phyloP scores from a whole-genome alignment of 2,888 invertebrate genomes.

The Pilophorus perplexus region DNA sequence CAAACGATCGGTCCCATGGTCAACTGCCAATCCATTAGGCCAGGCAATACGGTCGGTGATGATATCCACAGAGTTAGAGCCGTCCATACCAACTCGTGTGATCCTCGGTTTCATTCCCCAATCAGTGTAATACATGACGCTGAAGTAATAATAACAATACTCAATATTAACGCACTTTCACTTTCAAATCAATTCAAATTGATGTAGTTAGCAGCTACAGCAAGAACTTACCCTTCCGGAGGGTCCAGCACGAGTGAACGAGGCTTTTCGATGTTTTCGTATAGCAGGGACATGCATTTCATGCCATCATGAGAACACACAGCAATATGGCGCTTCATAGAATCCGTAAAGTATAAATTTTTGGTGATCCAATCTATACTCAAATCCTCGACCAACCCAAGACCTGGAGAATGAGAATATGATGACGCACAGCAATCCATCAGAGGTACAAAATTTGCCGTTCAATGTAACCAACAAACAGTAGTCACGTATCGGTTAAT shows the following conservation, averaged over 20 bases:
- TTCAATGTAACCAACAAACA: too few relatives aligned
- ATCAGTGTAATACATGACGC: conserved; percentile 88
- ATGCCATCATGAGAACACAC: conserved; percentile 69
- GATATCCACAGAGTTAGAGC: conserved; percentile 61
- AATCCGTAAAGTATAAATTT: conserved; percentile 80
- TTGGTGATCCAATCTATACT: conserved; percentile 75
- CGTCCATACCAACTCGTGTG: conserved; percentile 82
- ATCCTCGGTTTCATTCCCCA: conserved; percentile 75
- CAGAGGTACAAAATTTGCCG: too few relatives aligned
- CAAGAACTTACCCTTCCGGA: conserved; percentile 59
- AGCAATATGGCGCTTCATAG: conserved; percentile 66
- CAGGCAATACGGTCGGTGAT: conserved; percentile 65
- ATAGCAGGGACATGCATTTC: conserved; percentile 63
- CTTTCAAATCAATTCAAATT: neutral
- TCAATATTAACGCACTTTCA: neutral
- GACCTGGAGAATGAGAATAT: conserved; percentile 60
- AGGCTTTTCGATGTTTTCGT: conserved; percentile 63
- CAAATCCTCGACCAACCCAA: conserved; percentile 71
- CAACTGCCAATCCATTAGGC: conserved; percentile 85
- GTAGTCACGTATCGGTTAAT: too few relatives aligned
- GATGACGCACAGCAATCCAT: neutral
- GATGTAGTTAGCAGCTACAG: neutral
- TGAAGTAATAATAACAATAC: conserved; percentile 51
- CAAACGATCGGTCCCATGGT: conserved; percentile 71
- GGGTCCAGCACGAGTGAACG: conserved; percentile 70